These are phyloP conservation scores for Mastomys coucha DNA, from an alignment of 2,113 vertebrate species.

Conservation along the genomic window DNA sequence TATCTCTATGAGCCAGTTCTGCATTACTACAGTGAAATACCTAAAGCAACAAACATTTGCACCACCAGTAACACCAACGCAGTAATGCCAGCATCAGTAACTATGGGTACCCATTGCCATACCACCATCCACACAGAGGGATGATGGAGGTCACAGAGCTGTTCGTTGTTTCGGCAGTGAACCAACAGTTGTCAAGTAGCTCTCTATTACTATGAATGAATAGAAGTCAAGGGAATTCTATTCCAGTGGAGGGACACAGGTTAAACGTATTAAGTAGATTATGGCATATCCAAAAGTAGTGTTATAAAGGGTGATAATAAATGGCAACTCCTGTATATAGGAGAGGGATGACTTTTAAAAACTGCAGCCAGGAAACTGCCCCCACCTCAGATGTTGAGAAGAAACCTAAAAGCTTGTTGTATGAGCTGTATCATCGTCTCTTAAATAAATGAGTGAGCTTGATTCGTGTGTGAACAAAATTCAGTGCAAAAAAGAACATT, in stretches of 20 bases:
- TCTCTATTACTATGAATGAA: not conserved
- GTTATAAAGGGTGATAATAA: not conserved
- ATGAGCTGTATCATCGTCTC: not conserved
- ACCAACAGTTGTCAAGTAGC: too few species aligned
- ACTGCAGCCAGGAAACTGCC: not conserved
- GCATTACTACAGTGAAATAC: not conserved
- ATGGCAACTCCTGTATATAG: not conserved
- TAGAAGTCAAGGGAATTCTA: not conserved
- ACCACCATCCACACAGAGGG: not conserved
- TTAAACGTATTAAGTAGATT: not conserved
- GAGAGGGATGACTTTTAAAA: not conserved
- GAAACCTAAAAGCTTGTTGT: not conserved
- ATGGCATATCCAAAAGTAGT: rapidly evolving
- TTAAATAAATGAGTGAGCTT: not conserved
- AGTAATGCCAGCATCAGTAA: not conserved
- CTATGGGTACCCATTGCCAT: rapidly evolving
- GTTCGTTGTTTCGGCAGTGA: not conserved
- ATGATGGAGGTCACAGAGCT: not conserved
- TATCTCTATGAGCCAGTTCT: not conserved
- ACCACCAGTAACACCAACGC: rapidly evolving
- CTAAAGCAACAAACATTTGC: not conserved
- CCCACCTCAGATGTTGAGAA: not conserved
- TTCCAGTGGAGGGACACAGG: not conserved
- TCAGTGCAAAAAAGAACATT: not conserved
- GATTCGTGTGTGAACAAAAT: not conserved